Evolutionary conservation across 2,888 invertebrate species (phyloP).

Genomic region (Cephus rjabovi): DNA sequence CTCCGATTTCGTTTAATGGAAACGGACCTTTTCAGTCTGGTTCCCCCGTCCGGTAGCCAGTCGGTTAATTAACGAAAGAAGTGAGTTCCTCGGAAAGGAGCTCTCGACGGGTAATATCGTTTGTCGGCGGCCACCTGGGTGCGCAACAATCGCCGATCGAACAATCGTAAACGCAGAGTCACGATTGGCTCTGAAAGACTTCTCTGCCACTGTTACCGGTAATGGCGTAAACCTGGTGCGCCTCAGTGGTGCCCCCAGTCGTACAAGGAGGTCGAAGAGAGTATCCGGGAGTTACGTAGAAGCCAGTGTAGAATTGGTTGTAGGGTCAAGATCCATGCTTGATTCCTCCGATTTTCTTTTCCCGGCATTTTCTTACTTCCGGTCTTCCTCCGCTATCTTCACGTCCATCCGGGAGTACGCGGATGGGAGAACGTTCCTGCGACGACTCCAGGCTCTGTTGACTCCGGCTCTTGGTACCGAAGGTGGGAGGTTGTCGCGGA

Average conservation of each 20-base stretch:
- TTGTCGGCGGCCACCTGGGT: slow-evolving; percentile 56
- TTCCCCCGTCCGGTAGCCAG: slow-evolving; percentile 36
- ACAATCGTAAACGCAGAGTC: slow-evolving; percentile 54
- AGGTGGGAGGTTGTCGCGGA: slow-evolving; percentile 9
- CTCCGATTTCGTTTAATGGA: background rate
- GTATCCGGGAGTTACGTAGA: background rate
- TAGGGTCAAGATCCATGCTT: background rate
- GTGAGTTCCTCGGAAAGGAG: slow-evolving; percentile 16
- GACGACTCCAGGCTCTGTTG: background rate
- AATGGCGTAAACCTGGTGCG: slow-evolving; percentile 5
- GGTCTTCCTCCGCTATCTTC: background rate
- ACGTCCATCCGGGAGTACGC: background rate
- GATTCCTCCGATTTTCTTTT: background rate
- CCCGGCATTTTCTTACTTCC: background rate
- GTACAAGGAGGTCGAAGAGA: background rate
- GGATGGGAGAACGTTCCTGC: background rate
- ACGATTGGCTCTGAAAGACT: slow-evolving; percentile 26
- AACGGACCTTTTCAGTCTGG: background rate
- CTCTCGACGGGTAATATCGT: slow-evolving; percentile 39
- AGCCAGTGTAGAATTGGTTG: background rate
- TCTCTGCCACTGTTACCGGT: slow-evolving; percentile 18
- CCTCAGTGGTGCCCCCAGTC: background rate
- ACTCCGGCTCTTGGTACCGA: slow-evolving; percentile 14
- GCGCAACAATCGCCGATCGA: slow-evolving; percentile 50
- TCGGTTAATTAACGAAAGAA: slow-evolving; percentile 30